These are phyloP conservation scores for Eupelmus urozonus DNA, from an alignment of 2,888 invertebrate genomes.

Conservation along the genomic window DNA sequence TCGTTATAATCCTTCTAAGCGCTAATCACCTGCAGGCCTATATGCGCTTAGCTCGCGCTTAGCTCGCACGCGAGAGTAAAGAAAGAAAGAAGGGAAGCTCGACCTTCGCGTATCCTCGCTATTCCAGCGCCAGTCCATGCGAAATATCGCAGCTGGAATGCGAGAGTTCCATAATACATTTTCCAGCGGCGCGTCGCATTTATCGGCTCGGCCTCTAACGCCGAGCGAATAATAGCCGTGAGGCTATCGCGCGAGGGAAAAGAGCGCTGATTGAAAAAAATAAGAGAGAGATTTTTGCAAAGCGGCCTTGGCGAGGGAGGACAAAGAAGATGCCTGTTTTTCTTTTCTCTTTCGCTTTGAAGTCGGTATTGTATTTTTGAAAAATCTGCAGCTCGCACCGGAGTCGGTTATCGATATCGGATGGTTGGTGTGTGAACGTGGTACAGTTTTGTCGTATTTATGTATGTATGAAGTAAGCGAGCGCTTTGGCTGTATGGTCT, in stretches of 20 bases:
- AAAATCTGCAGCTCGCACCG: background rate
- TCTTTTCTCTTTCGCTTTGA: conserved; percentile 8
- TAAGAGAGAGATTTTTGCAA: conserved; percentile 38
- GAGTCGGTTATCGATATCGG: too few relatives aligned
- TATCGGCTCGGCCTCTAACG: background rate
- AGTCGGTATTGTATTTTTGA: background rate
- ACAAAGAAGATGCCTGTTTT: conserved; percentile 27
- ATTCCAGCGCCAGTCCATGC: background rate
- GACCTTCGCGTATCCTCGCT: conserved; percentile 28
- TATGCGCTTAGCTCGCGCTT: background rate
- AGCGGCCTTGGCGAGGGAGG: conserved; percentile 34
- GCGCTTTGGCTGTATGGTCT: background rate
- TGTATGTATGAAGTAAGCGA: background rate
- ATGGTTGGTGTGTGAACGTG: background rate
- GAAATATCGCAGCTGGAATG: conserved; percentile 45
- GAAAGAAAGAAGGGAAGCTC: conserved; percentile 50
- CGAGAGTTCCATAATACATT: conserved; percentile 40
- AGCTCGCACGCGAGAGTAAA: conserved; percentile 8
- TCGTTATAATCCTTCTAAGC: conserved; percentile 34
- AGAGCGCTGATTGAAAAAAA: background rate
- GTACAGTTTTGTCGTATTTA: too few relatives aligned
- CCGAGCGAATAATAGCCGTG: background rate
- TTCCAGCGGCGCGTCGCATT: conserved; percentile 28
- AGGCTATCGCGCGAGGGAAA: conserved; percentile 4
- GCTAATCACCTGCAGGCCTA: conserved; percentile 30